Evolutionary conservation across 2,888 invertebrate species (phyloP).

Genomic region (Tenthredo notha): DNA sequence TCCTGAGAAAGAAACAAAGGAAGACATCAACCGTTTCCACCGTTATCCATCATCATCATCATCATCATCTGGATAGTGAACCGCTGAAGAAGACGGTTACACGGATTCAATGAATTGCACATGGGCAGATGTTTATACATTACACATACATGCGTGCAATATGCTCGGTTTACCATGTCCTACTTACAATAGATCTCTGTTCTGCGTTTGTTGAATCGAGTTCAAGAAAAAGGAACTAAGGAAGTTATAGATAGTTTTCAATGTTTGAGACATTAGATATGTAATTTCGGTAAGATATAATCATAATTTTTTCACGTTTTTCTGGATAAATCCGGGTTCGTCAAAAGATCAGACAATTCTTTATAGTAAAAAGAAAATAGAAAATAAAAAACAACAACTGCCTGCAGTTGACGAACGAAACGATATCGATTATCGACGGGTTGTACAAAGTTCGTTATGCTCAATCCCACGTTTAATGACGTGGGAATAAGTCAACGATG

Average conservation of each 20-base stretch:
- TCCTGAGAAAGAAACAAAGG: neutral
- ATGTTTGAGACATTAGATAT: neutral
- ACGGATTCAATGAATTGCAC: conserved; percentile 20
- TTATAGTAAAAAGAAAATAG: neutral
- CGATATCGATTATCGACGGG: conserved; percentile 33
- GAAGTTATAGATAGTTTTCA: neutral
- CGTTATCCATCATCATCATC: conserved; percentile 6
- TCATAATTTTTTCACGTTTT: neutral
- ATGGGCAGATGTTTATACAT: conserved; percentile 26
- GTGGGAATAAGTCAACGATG: neutral
- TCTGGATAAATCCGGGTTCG: neutral
- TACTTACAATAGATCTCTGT: conserved; percentile 41
- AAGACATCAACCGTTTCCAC: conserved; percentile 25
- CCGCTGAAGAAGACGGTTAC: conserved; percentile 7
- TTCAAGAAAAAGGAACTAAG: neutral
- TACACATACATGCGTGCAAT: neutral
- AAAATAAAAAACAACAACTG: too few species aligned
- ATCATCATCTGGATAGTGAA: conserved; percentile 30
- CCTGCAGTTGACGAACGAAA: neutral
- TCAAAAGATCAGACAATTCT: neutral
- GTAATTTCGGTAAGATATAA: neutral
- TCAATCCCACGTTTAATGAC: neutral
- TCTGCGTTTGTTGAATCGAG: conserved; percentile 14
- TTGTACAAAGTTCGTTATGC: neutral
- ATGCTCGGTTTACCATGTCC: conserved; percentile 4